Conservation (phyloP, 1,140 invertebrate species). For the Littorina saxatilis region DNA sequence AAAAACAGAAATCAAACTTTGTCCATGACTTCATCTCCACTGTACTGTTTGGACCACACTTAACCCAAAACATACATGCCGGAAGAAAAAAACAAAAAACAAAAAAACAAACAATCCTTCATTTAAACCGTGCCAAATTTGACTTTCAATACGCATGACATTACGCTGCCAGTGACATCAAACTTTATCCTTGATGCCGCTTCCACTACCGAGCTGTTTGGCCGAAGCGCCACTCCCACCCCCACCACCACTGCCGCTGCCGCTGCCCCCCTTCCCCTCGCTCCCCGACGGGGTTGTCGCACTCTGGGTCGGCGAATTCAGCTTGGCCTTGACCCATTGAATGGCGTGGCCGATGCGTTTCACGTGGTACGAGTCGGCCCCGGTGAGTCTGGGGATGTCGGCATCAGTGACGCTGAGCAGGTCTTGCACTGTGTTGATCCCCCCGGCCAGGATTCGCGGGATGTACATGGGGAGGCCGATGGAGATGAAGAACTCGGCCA, state of each 20-base stretch:
- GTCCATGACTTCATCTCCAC: too few relatives aligned
- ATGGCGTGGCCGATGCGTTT: conserved; percentile 67
- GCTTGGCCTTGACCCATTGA: conserved; percentile 65
- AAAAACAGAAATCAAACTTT: too few relatives aligned
- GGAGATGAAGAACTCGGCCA: conserved; percentile 74
- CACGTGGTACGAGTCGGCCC: conserved; percentile 63
- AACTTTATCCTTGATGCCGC: conserved; percentile 22
- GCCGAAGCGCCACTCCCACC: neutral
- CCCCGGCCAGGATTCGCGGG: conserved; percentile 51
- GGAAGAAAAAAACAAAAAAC: too few relatives aligned
- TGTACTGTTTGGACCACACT: too few relatives aligned
- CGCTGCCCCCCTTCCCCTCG: neutral
- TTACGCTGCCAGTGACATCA: too few relatives aligned
- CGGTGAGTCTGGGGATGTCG: conserved; percentile 58
- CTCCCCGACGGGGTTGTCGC: conserved; percentile 28
- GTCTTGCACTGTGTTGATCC: conserved; percentile 55
- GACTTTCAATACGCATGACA: too few relatives aligned
- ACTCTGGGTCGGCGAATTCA: conserved; percentile 57
- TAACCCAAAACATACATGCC: too few relatives aligned
- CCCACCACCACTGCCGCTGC: neutral
- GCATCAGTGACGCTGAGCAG: conserved; percentile 56
- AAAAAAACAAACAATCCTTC: too few relatives aligned
- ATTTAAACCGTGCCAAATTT: too few relatives aligned
- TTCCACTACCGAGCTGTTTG: conserved; percentile 16
- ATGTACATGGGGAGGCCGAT: conserved; percentile 76